Evolutionary conservation across 1,140 invertebrate genomes (phyloP).

Genomic region (Leptopilina boulardi): DNA sequence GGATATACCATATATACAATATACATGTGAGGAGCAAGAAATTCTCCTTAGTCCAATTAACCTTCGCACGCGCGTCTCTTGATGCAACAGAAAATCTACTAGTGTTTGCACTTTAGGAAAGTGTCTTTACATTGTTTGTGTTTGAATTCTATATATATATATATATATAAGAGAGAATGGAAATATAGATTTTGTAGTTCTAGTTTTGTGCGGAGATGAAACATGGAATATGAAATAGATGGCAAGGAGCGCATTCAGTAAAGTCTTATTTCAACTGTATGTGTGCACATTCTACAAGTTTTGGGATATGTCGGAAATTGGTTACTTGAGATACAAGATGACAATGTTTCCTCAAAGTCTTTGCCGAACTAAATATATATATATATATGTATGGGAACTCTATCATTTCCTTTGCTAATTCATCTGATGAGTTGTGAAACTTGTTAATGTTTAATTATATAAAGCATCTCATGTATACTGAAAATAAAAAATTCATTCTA

Average conservation of each 20-base stretch:
- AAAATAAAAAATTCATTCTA: too few species aligned
- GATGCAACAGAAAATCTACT: not conserved
- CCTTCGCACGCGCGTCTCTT: not conserved
- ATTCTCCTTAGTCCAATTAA: not conserved
- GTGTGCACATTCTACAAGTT: slow-evolving; percentile 26
- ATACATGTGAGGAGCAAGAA: too few species aligned
- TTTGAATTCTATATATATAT: not conserved
- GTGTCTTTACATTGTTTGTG: slow-evolving; percentile 23
- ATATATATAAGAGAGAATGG: too few species aligned
- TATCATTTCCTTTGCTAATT: not conserved
- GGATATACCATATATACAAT: too few species aligned
- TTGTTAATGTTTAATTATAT: not conserved
- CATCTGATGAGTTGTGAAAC: not conserved
- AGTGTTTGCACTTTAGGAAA: slow-evolving; percentile 3
- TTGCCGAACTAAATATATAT: not conserved
- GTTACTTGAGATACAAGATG: not conserved
- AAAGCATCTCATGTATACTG: too few species aligned
- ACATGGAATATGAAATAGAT: slow-evolving; percentile 25
- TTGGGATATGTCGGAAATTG: not conserved
- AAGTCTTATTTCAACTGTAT: slow-evolving; percentile 26
- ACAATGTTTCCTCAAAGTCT: not conserved
- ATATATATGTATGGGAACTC: too few species aligned
- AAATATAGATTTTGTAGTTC: slow-evolving; percentile 28
- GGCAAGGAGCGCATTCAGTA: not conserved
- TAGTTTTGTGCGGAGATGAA: slow-evolving; percentile 19